phyloP scores from a whole-genome alignment of 2,113 vertebrate species.

The Cavia aperea region DNA sequence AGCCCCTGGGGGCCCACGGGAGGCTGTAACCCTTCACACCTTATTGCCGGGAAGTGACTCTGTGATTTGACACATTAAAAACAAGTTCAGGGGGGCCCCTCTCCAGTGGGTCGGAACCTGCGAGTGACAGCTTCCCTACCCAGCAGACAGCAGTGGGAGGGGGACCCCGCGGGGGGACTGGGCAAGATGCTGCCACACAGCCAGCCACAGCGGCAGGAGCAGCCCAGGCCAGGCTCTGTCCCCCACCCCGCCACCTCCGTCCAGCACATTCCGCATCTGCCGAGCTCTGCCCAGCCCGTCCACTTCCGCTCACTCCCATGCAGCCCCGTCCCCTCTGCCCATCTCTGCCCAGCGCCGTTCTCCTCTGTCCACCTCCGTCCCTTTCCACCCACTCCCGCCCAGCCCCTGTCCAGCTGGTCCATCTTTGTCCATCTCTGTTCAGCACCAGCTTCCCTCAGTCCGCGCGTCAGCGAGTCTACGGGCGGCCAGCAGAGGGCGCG shows the following conservation, averaged over 20 bases:
- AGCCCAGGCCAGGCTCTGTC: neutral
- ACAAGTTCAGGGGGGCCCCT: constrained; percentile 47
- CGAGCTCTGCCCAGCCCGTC: neutral
- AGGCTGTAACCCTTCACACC: constrained; percentile 49
- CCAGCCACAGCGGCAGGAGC: neutral
- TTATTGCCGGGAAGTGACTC: constrained; percentile 39
- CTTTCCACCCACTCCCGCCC: neutral
- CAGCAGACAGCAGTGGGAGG: neutral
- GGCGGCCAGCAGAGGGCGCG: constrained; percentile 44
- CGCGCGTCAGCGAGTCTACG: neutral
- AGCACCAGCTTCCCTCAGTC: accelerated
- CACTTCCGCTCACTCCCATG: neutral
- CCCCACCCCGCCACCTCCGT: neutral
- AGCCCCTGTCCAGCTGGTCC: neutral
- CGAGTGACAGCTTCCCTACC: constrained; percentile 29
- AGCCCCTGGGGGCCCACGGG: neutral
- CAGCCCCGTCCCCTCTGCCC: neutral
- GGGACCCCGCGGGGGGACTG: neutral
- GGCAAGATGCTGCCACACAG: neutral
- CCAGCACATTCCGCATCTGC: too few species aligned
- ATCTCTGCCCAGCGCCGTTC: too few species aligned
- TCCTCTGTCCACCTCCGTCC: neutral
- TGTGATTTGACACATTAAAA: constrained; percentile 59
- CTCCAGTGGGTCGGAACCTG: constrained; percentile 54
- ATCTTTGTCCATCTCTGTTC: accelerated